Evolutionary conservation across 2,113 vertebrate species (phyloP).

Genomic region (Dinomys branickii): DNA sequence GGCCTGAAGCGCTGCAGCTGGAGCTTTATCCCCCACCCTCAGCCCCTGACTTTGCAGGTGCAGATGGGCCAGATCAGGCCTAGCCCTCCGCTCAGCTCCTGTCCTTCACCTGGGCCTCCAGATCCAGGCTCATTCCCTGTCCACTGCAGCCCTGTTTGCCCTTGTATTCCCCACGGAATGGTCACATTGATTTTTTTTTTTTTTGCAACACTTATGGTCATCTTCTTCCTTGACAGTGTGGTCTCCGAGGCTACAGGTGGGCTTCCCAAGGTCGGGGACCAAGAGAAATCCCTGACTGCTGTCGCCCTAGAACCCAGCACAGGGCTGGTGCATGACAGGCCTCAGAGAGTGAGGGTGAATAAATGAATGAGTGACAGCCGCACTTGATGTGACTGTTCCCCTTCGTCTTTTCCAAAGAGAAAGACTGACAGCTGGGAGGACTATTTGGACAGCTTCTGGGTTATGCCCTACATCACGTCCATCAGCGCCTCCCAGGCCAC

Average conservation of each 20-base stretch:
- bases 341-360: neutral
- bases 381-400: accelerated
- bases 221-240: neutral
- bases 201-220: too few relatives aligned
- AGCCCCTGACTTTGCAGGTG: neutral
- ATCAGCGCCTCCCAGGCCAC: accelerated
- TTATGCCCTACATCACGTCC: accelerated
- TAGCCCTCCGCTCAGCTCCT: neutral
- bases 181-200: neutral
- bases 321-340: accelerated
- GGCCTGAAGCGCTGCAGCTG: neutral
- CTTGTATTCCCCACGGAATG: accelerated
- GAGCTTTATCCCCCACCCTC: neutral
- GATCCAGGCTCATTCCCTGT: neutral
- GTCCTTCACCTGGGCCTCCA: neutral
- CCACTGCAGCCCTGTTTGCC: neutral
- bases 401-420: neutral
- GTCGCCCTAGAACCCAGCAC: accelerated
- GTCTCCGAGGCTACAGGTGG: neutral
- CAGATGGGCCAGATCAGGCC: neutral
- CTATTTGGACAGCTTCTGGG: neutral
- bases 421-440: accelerated
- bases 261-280: too few relatives aligned
- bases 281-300: accelerated
- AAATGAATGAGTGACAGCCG: accelerated